A percentile compares a stretch with the other conserved stretches of the same genome.
Conservation (phyloP, 2,797 vertebrate genomes). For the Tadarida brasiliensis region DNA sequence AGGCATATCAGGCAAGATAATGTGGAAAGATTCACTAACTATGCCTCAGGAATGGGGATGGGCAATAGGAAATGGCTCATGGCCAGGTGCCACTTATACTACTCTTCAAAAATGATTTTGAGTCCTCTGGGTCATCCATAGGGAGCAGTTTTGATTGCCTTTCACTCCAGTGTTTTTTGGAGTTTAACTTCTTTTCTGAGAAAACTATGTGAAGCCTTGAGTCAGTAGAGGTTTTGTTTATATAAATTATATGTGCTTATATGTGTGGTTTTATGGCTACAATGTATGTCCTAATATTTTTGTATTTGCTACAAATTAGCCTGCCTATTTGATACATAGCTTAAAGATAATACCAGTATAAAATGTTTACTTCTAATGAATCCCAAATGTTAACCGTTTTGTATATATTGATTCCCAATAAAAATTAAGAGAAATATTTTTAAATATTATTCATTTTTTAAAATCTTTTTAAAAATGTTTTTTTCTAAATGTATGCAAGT, state of each 20-base stretch:
- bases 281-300: not conserved
- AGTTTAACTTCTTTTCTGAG: conserved; percentile 33
- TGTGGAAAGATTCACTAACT: not conserved
- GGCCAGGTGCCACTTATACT: not conserved
- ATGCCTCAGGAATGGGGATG: not conserved
- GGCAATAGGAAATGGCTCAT: not conserved
- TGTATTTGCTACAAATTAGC: not conserved
- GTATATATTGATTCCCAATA: not conserved
- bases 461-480: conserved; percentile 9
- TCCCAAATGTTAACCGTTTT: conserved; percentile 37
- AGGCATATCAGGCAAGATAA: not conserved
- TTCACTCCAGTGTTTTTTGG: not conserved
- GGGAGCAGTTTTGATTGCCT: not conserved
- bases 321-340: not conserved
- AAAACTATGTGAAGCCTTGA: not conserved
- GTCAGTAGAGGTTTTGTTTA: not conserved
- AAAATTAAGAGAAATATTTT: conserved; percentile 40
- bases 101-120: not conserved
- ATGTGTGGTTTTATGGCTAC: not conserved
- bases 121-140: not conserved
- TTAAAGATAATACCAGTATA: not conserved
- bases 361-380: conserved; percentile 2
- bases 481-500: conserved; percentile 20
- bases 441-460: conserved; percentile 22
- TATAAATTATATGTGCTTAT: not conserved